A percentile compares a stretch with the other conserved stretches of the same genome.
Conservation (phyloP, 2,113 vertebrate species). For the Scopus umbretta region DNA sequence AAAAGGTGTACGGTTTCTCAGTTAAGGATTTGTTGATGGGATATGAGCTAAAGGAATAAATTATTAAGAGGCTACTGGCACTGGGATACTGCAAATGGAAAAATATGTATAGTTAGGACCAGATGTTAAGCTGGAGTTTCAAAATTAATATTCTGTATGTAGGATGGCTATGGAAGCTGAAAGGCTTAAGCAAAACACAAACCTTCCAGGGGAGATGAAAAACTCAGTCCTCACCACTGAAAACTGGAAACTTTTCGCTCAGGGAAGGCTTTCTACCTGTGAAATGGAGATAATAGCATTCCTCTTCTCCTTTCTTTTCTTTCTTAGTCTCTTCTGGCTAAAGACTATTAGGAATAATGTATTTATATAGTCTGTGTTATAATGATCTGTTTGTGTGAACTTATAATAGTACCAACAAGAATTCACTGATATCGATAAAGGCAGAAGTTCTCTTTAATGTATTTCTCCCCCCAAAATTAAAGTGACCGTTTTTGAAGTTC, state of each 20-base stretch:
- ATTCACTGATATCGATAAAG: not conserved
- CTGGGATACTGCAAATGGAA: not conserved
- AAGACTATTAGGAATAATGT: not conserved
- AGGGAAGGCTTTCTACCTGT: not conserved
- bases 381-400: not conserved
- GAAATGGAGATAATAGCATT: not conserved
- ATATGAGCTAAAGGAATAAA: slow-evolving; percentile 20
- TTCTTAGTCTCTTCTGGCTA: not conserved
- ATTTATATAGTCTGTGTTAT: not conserved
- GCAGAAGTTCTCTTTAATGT: not conserved
- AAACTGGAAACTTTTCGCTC: not conserved
- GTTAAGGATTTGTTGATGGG: not conserved
- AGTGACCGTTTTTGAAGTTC: not conserved
- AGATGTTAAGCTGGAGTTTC: slow-evolving; percentile 1
- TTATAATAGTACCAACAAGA: not conserved
- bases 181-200: not conserved
- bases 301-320: not conserved
- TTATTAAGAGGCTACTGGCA: not conserved
- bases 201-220: not conserved
- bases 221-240: not conserved
- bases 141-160: not conserved
- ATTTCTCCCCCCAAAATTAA: not conserved
- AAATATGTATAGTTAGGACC: not conserved
- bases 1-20: not conserved
- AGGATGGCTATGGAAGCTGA: not conserved